Evolutionary conservation across 2,113 vertebrate genomes (phyloP), one percentile per base, ranked within the genome.

Genomic region (Synodontis membranacea): DNA sequence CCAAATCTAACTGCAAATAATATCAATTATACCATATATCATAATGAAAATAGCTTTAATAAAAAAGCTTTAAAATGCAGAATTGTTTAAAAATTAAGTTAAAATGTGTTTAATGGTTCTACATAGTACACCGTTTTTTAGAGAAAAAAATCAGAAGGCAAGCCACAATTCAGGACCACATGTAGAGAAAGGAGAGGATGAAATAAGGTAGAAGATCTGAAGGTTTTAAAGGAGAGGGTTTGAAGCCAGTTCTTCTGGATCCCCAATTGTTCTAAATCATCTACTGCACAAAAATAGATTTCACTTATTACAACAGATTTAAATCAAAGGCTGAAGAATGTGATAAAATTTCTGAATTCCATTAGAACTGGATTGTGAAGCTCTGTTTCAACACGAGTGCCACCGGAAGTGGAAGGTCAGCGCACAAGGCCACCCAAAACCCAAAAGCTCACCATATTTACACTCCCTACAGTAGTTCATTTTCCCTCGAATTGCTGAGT

Each of bases 1-100:
- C 93, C 94, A 95, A 95, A 95, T 93, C 93, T 93, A 94, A 95
- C 94, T 94, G 95, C 95, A 97, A 98, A 97, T 96, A 97, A 97
- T 96, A 97, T 94, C 97, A 96, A 96, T 95, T 93, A 96, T 94
- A 95, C 95, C 95, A 94, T 96, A 97, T 19, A 84, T 39, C 28
- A 46, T 95, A 94, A 95, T 94, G 34, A 62, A 62, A 56, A 82
- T 60, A 50, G 80, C 78, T 86, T 83, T 83, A 88, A 81, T 88
- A 83, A 82, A 64, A 64, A 80, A 81, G 54, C 56, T 87, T 80
- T 60, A 68, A 76, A 84, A 84, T 70, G 25, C 42, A 60, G 83
- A 93, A 94, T 92, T 92, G 72, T 54, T 89, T 70, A 86, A 88
- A 88, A 76, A 64, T 74, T 15, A 54, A 84, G 34, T 87, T 84